Evolutionary conservation across 2,797 vertebrate genomes (phyloP).

Genomic region (Manis crassicaudata): DNA sequence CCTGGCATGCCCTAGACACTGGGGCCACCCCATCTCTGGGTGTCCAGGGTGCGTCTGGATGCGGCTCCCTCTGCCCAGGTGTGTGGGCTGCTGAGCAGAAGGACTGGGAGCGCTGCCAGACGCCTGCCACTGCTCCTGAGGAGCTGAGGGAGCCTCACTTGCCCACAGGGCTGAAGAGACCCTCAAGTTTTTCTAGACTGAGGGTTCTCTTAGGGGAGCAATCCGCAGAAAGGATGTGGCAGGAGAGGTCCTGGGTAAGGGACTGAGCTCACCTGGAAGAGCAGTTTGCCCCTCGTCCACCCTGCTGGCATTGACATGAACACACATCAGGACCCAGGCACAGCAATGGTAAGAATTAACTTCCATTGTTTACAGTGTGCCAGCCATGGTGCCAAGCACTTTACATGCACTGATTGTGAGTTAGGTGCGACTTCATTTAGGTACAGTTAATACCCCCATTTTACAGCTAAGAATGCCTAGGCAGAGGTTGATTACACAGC

Average conservation of each 20-base stretch:
- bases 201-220: not conserved
- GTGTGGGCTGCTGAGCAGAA: accelerated
- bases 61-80: accelerated
- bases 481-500: not conserved
- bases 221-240: not conserved
- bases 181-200: not conserved
- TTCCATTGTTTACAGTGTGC: accelerated
- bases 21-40: too few species aligned
- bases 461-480: not conserved
- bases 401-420: accelerated
- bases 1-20: not conserved
- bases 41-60: accelerated
- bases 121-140: not conserved
- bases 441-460: too few species aligned
- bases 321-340: accelerated
- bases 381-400: accelerated
- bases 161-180: accelerated
- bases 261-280: not conserved
- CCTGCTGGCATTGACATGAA: accelerated
- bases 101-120: not conserved
- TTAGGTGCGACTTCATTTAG: not conserved
- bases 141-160: not conserved
- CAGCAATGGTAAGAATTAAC: not conserved
- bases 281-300: not conserved
- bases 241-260: not conserved